Conservation (phyloP, 2,113 vertebrate genomes). For the Platycercus adscitus region DNA sequence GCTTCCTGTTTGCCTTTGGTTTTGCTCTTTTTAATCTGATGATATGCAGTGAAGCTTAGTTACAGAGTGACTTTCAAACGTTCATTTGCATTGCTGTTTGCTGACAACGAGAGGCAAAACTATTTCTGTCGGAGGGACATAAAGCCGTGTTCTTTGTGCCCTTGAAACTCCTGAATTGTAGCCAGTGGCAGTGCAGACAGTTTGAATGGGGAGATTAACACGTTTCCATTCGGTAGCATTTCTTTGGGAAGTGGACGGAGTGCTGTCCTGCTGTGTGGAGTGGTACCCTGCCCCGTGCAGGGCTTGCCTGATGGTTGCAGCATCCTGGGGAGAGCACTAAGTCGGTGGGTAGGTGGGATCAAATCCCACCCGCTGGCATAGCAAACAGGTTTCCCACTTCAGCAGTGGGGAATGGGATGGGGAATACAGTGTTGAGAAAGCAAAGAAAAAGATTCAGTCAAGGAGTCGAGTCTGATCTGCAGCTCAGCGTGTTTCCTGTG, state of each 20-base stretch:
- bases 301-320: neutral
- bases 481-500: neutral
- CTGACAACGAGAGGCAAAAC: neutral
- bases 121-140: neutral
- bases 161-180: constrained; percentile 47
- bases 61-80: constrained; percentile 41
- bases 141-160: neutral
- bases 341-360: neutral
- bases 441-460: neutral
- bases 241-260: neutral
- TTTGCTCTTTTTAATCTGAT: constrained; percentile 21
- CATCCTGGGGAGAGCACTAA: neutral
- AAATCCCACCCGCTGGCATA: neutral
- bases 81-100: constrained; percentile 39
- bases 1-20: neutral
- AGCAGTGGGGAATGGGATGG: neutral
- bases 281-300: neutral
- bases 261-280: neutral
- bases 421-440: neutral
- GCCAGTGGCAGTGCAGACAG: constrained; percentile 15
- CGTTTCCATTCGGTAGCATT: constrained; percentile 31
- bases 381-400: neutral
- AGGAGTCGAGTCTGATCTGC: neutral
- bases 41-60: neutral
- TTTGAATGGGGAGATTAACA: constrained; percentile 21